A percentile compares a stretch with the other conserved stretches of the same genome.
phyloP scores from a whole-genome alignment of 2,113 vertebrate species.

The Melanerpes formicivorus region DNA sequence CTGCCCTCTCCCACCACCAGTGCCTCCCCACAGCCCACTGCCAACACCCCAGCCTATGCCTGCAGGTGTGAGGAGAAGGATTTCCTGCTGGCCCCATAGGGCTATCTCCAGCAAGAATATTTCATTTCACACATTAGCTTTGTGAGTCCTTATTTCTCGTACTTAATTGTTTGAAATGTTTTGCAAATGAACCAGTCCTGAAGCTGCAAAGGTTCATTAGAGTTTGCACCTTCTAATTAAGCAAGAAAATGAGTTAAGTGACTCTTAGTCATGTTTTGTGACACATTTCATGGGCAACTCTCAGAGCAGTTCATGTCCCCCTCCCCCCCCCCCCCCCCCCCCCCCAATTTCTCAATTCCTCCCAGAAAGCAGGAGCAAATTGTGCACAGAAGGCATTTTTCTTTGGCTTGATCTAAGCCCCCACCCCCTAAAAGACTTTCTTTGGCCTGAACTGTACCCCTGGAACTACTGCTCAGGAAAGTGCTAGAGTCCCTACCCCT shows the following conservation, averaged over 20 bases:
- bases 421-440: not conserved
- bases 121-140: not conserved
- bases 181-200: not conserved
- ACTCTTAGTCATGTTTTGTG: not conserved
- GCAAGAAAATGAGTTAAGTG: not conserved
- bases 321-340: no score
- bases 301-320: not conserved
- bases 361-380: not conserved
- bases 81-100: not conserved
- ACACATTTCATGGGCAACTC: not conserved
- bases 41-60: fast-evolving
- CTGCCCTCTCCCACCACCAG: not conserved
- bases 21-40: not conserved
- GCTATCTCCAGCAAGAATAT: not conserved
- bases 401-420: no score
- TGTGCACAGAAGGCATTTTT: not conserved
- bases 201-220: not conserved
- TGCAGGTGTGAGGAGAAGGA: not conserved
- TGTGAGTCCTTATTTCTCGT: not conserved
- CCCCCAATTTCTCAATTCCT: not conserved
- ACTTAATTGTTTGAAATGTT: not conserved
- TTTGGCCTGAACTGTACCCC: not conserved
- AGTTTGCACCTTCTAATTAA: not conserved
- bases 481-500: not conserved
- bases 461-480: not conserved